Evolutionary conservation across 2,113 vertebrate species (phyloP).

Genomic region (Gyps fulvus): DNA sequence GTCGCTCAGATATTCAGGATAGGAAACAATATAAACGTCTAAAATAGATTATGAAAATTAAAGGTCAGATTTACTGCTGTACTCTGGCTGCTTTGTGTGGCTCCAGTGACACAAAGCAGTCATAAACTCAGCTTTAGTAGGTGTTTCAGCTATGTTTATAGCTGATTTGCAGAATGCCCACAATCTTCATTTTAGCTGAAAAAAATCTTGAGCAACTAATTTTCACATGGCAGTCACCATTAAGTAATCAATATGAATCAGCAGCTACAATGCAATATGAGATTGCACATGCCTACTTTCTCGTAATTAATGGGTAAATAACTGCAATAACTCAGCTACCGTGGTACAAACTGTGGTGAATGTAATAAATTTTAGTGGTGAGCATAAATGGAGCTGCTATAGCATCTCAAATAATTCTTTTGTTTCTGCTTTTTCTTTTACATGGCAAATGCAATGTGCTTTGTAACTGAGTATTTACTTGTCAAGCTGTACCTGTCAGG

Average conservation of each 20-base stretch:
- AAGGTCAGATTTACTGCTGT: not conserved
- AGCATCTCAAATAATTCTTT: not conserved
- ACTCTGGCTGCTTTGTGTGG: not conserved
- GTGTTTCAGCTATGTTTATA: not conserved
- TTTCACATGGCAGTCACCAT: not conserved
- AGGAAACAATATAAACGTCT: not conserved
- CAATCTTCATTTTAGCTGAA: not conserved
- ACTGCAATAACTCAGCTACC: not conserved
- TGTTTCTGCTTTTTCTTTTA: not conserved
- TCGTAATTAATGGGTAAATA: not conserved
- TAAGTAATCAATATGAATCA: not conserved
- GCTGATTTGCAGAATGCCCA: not conserved
- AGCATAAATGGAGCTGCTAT: not conserved
- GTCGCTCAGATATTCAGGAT: not conserved
- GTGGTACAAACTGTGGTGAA: not conserved
- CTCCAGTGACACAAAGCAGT: not conserved
- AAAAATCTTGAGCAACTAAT: not conserved
- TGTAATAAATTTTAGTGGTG: not conserved
- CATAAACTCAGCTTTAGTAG: not conserved
- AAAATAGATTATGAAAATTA: not conserved
- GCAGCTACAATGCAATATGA: not conserved
- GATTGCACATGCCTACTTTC: not conserved
- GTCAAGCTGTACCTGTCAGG: not conserved
- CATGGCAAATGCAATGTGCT: not conserved
- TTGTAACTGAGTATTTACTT: not conserved